Percentiles rank a stretch among this genome's conserved stretches.
Evolutionary conservation across 53 echinoderm and acorn worm species (phyloP).

Genomic region (Holothuria scabra): DNA sequence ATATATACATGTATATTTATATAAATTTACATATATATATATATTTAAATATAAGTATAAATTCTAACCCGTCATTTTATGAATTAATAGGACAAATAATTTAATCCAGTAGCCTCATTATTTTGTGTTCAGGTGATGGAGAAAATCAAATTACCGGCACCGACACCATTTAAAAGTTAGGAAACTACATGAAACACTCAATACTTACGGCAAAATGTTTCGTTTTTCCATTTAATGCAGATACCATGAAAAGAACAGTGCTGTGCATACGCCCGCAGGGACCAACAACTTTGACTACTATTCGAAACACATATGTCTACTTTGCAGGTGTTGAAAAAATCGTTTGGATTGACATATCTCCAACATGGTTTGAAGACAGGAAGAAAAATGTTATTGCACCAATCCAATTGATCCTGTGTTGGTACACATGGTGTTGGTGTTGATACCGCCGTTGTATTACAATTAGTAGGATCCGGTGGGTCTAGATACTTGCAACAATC

Average conservation of each 20-base stretch:
- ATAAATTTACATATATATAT: too few species aligned
- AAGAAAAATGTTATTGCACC: constrained; percentile 19
- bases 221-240: constrained; percentile 75
- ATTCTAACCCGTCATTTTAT: too few species aligned
- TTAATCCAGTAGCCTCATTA: too few species aligned
- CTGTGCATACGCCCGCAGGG: constrained; percentile 64
- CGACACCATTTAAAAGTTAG: too few species aligned
- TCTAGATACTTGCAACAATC: constrained; percentile 60
- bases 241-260: constrained; percentile 48
- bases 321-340: constrained; percentile 28
- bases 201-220: constrained; percentile 78
- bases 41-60: too few species aligned
- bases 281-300: constrained; percentile 57
- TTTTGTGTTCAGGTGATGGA: too few species aligned
- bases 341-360: constrained; percentile 26
- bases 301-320: constrained; percentile 27
- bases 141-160: too few species aligned
- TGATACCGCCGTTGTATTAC: not conserved
- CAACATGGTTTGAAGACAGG: constrained; percentile 40
- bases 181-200: not conserved
- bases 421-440: constrained; percentile 14
- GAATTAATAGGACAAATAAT: too few species aligned
- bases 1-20: too few species aligned
- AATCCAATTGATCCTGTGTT: constrained; percentile 14
- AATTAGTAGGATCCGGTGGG: constrained; percentile 33